Percentiles rank a stretch among this genome's conserved stretches.
Evolutionary conservation across 2,113 vertebrate species (phyloP).

Genomic region (Osmerus mordax): DNA sequence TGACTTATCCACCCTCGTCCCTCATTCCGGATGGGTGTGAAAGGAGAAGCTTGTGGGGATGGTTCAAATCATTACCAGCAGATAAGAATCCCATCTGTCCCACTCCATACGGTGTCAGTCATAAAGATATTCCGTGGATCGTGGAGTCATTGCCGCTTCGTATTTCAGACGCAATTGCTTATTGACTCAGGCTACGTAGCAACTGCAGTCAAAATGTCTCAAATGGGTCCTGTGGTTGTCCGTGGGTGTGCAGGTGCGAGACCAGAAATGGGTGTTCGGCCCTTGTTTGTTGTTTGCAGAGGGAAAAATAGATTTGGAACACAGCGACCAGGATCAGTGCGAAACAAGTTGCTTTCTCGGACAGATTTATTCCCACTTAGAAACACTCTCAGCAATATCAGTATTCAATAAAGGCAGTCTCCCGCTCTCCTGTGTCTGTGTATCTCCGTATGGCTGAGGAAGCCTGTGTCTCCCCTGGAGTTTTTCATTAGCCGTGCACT

Average conservation of each 20-base stretch:
- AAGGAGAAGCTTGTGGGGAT: constrained; percentile 33
- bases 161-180: constrained; percentile 36
- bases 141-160: constrained; percentile 43
- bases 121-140: constrained; percentile 48
- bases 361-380: too few relatives aligned
- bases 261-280: background rate
- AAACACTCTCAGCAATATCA: too few relatives aligned
- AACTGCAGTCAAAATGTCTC: too few relatives aligned
- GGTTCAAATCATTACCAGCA: constrained; percentile 43
- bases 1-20: constrained; percentile 40
- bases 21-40: constrained; percentile 19
- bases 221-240: too few relatives aligned
- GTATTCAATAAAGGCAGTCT: too few relatives aligned
- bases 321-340: too few relatives aligned
- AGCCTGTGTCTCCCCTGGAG: constrained; percentile 27
- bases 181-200: too few relatives aligned
- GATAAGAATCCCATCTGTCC: constrained; percentile 42
- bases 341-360: too few relatives aligned
- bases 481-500: constrained; percentile 43
- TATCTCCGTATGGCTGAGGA: background rate
- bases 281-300: too few relatives aligned
- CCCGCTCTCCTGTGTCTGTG: too few relatives aligned
- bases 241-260: too few relatives aligned
- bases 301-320: too few relatives aligned
- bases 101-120: constrained; percentile 41